Base-by-base conservation (phyloP, 2,888 invertebrate genomes). In the Athetis lepigone region DNA sequence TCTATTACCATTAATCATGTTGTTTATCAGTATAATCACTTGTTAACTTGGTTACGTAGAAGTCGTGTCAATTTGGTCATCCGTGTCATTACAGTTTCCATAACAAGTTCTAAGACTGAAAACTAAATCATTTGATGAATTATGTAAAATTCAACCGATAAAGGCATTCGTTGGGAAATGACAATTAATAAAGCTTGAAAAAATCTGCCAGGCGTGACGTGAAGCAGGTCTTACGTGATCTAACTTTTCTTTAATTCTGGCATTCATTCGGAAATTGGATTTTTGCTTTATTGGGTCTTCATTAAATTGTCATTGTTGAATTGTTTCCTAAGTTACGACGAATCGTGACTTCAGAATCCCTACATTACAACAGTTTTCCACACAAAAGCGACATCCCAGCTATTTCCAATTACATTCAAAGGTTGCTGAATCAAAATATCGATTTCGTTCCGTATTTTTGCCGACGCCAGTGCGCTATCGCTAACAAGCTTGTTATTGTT, bases 401-500 rank as follows among this genome's bases (percentile, higher is more conserved):
- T 46, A 27, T 29, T 50, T 70, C 16, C 29, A 61, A 47, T 51
- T 49, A 58, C 19, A 37, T 55, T 40, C 33, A 51, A 43, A 49
- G 11, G 11, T 40, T 57, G 33, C 43, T 46, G 46, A 51, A 56
- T 49, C 49, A 64, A 54, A 69, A 72, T 45, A 51, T 60, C 57
- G 58, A 55, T 61, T 49, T 49, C 23, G 74, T 72, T 75, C 81
- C 73, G 75, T 72, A 59, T 78, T 80, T 80, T 71, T 59, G 69
- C 66, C 78, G 79, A 80, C 69, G 73, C 64, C 58, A 70, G 72
- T 70, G 70, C 65, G 65, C 70, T 61, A 75, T 72, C 74, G 70
- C 72, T 85, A 84, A 84, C 81, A 82, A 83, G 81, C 79, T 82
- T 80, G 80, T 83, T 85, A 84, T 81, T 82, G 77, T 78, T 55